Evolutionary conservation across 2,888 invertebrate species (phyloP), one percentile per base, ranked within the genome.

Genomic region (Lasioglossum zephyrum): DNA sequence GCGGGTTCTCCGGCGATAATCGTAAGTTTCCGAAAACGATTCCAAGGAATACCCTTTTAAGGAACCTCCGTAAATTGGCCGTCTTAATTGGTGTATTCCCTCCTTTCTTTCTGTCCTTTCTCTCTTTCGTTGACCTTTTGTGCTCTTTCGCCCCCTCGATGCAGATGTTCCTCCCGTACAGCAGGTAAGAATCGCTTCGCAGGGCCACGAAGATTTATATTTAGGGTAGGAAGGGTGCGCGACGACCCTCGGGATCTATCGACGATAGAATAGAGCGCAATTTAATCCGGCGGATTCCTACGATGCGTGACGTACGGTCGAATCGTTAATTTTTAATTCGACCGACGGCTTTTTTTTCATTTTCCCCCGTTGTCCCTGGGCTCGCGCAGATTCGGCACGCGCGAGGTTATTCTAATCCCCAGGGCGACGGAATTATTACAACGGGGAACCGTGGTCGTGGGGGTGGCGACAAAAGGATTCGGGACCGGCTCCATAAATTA

Each of bases 251-350:
- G 18, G 6, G 18, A 69, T 73, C 57, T 13, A 26, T 79, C n/a
- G 36, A 2, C 75, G 73, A 9, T 31, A 57, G 86, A 82, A 87
- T 16, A 77, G 76, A 66, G 73, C 60, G 70, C 49, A 73, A 81
- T 88, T 90, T 84, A 82, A 87, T 90, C 85, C 83, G 39, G 36
- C 49, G 70, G 79, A 89, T 85, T 89, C 86, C 84, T 88, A 73
- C 88, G 88, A 87, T 81, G 82, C 89, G 88, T 90, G 89, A 89
- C 90, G 85, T 73, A 82, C 77, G 84, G 39, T 26, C 75, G 22
- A 84, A 84, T 88, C 88, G 91, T 90, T 90, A 90, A 90, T 89
- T 90, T 90, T 90, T 90, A 90, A 90, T 91, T 88, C 85, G 66
- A 73, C 49, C 73, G 22, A 70, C 77, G 74, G 22, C 36, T 66